A percentile compares a stretch with the other conserved stretches of the same genome.
Evolutionary conservation across 2,113 vertebrate genomes (phyloP).

Genomic region (Apteryx owenii): DNA sequence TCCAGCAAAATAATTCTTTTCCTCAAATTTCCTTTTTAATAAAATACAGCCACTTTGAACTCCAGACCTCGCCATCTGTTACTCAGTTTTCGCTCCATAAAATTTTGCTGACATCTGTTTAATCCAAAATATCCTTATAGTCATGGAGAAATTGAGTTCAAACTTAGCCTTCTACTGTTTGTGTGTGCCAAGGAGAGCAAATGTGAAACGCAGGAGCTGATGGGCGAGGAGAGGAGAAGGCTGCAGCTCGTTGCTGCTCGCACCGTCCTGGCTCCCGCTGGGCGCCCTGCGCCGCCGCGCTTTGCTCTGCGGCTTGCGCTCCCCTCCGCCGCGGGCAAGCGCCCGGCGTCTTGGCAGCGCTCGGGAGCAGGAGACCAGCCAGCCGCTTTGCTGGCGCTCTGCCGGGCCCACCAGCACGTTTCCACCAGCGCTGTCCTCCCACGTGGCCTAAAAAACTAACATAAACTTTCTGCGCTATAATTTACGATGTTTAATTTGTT

Average conservation of each 20-base stretch:
- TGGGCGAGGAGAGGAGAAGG: not conserved
- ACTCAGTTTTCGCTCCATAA: constrained; percentile 65
- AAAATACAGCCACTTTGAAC: constrained; percentile 52
- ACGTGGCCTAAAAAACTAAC: not conserved
- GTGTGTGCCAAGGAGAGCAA: not conserved
- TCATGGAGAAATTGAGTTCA: constrained; percentile 37
- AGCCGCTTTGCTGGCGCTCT: no score
- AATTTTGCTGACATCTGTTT: constrained; percentile 74
- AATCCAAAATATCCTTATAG: constrained; percentile 62
- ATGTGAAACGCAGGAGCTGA: not conserved
- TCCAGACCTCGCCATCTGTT: constrained; percentile 67
- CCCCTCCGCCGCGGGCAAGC: no score
- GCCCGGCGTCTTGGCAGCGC: no score
- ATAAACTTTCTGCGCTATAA: not conserved
- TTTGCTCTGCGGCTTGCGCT: no score
- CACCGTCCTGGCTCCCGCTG: no score
- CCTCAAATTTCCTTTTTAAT: constrained; percentile 59
- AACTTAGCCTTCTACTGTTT: not conserved
- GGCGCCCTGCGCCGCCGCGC: no score
- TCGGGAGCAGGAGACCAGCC: not conserved
- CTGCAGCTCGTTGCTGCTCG: not conserved
- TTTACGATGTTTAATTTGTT: not conserved
- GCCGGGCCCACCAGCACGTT: no score
- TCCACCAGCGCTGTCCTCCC: not conserved
- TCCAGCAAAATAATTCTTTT: constrained; percentile 49